phyloP scores from a whole-genome alignment of 2,888 invertebrate species.

The Hyposoter didymator region DNA sequence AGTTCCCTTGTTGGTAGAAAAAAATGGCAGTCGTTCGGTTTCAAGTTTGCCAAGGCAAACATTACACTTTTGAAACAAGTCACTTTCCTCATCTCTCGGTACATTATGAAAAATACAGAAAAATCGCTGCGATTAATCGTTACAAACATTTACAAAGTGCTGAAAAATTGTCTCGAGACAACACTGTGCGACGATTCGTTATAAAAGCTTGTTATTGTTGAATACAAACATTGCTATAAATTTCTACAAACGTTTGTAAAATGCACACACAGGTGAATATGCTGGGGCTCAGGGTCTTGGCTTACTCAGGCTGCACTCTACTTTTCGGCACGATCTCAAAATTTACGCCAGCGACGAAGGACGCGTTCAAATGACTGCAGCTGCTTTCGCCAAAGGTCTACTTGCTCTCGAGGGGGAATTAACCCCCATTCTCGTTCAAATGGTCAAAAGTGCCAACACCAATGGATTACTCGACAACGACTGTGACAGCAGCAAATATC shows the following conservation, averaged over 20 bases:
- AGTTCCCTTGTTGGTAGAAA: background rate
- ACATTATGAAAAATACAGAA: constrained; percentile 1
- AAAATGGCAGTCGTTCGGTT: background rate
- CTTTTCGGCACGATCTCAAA: constrained; percentile 99
- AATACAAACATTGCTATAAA: background rate
- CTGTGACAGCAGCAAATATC: constrained; percentile 97
- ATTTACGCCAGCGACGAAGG: constrained; percentile 99
- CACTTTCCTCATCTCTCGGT: background rate
- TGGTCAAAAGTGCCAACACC: constrained; percentile 99
- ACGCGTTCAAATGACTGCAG: constrained; percentile 99
- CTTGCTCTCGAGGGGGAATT: constrained; percentile 98
- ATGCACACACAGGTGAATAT: constrained; percentile 88
- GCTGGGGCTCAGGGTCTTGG: constrained; percentile 98
- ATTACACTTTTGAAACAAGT: background rate
- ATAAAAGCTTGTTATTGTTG: constrained; percentile 44
- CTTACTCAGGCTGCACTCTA: constrained; percentile 97
- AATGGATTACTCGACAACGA: constrained; percentile 99
- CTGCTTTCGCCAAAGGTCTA: constrained; percentile 99
- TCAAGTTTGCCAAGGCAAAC: background rate
- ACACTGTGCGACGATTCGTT: background rate
- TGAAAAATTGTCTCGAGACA: constrained; percentile 1
- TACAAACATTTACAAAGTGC: background rate
- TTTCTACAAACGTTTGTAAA: constrained; percentile 31
- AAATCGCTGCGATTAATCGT: background rate
- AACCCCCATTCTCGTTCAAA: constrained; percentile 99